A percentile compares a stretch with the other conserved stretches of the same genome.
These are phyloP conservation scores for Orthosia gothica DNA, from an alignment of 2,888 invertebrate species.

Conservation along the genomic window DNA sequence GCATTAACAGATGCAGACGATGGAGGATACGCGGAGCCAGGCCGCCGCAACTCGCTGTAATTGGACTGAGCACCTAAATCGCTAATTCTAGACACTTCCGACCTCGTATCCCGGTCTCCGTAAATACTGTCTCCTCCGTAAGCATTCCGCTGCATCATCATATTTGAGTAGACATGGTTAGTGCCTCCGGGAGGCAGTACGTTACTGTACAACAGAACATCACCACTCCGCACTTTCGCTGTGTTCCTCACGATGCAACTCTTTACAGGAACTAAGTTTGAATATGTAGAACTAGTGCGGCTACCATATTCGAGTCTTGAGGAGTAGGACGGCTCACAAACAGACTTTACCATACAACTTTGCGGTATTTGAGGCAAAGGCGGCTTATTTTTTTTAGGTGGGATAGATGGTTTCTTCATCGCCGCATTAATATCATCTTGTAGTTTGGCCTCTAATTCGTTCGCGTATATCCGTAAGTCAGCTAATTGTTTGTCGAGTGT, in stretches of 20 bases:
- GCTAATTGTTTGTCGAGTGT: conserved; percentile 88
- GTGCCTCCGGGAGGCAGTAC: conserved; percentile 89
- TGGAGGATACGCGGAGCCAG: conserved; percentile 91
- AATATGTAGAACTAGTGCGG: conserved; percentile 88
- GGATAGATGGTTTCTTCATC: conserved; percentile 88
- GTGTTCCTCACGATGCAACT: conserved; percentile 89
- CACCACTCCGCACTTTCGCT: conserved; percentile 84
- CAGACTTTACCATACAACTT: conserved; percentile 94
- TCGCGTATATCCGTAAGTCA: conserved; percentile 88
- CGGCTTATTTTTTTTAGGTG: conserved; percentile 88
- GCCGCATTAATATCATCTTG: conserved; percentile 89
- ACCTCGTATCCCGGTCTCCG: conserved; percentile 84
- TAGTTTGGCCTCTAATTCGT: conserved; percentile 88
- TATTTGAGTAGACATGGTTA: conserved; percentile 89
- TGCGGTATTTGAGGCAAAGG: conserved; percentile 93
- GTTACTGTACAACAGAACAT: conserved; percentile 88
- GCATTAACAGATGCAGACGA: conserved; percentile 89
- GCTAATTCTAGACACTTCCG: conserved; percentile 88
- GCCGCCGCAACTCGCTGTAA: conserved; percentile 92
- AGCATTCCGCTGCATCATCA: conserved; percentile 88
- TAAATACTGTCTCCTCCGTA: conserved; percentile 89
- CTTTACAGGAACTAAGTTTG: conserved; percentile 89
- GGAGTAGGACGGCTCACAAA: conserved; percentile 95
- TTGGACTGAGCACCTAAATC: conserved; percentile 92
- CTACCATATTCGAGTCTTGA: conserved; percentile 92